Percentiles rank a stretch among this genome's conserved stretches.
phyloP scores from a whole-genome alignment of 2,888 invertebrate species.

The Encarsia formosa region DNA sequence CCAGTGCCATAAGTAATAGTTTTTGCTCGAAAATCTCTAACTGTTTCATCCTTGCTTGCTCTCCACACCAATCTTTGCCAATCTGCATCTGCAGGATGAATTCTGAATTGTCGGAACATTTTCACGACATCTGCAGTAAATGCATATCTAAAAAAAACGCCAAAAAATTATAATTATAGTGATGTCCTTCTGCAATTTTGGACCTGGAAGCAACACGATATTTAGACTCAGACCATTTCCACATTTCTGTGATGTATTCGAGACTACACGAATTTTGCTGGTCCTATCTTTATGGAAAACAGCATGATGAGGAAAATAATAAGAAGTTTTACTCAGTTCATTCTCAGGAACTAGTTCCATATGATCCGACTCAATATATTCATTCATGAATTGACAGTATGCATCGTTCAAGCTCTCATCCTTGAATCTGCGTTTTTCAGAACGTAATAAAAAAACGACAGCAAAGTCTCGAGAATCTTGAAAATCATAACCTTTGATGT shows the following conservation, averaged over 20 bases:
- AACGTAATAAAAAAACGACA: background rate
- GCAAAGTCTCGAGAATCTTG: background rate
- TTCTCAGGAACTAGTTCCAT: background rate
- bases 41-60: no score
- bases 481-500: no score
- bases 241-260: background rate
- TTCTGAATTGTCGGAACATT: no score
- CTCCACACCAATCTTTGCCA: no score
- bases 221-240: background rate
- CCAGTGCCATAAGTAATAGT: no score
- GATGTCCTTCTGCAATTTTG: no score
- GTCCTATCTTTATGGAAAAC: background rate
- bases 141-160: no score
- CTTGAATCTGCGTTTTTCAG: background rate
- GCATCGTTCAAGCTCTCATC: background rate
- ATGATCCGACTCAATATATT: background rate
- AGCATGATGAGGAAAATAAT: background rate
- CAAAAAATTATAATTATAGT: no score
- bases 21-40: no score
- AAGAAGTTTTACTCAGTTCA: no score
- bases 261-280: background rate
- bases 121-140: no score
- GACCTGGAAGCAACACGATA: background rate
- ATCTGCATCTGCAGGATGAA: no score
- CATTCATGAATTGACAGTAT: background rate